Base-by-base conservation (phyloP, 2,888 invertebrate genomes). In the Hypolimnas misippus region DNA sequence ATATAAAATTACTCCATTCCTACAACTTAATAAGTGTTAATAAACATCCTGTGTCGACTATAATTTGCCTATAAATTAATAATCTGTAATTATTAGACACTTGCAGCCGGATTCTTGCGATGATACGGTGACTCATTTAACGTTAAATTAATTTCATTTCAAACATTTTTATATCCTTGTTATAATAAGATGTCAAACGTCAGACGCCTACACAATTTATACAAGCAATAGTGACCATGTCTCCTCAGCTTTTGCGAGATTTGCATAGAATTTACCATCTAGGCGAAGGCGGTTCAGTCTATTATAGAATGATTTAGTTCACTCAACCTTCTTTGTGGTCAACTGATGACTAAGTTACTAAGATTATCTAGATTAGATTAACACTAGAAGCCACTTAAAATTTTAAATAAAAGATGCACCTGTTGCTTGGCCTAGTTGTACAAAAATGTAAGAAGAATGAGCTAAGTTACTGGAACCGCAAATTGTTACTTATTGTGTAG, bases 401-500 rank as follows among this genome's bases (percentile, higher is more conserved):
- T 62, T 65, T 64, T 52, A 49, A 61, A 64, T 55, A 57, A 65
- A 70, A 73, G 76, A 78, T 75, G 75, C 75, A 76, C 73, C 71
- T 74, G 78, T 69, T 66, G 52, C 55, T 60, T 73, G 71, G 65
- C 72, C 76, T 74, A 76, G 72, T 71, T 77, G 64, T 67, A 63
- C 66, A 63, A 68, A 70, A 69, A 69, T 65, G 68, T 69, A 69
- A 60, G 14, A 25, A 53, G 56, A 56, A 60, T 55, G 53, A 58
- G 59, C 57, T 62, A 54, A 60, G 19, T 42, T 53, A 10, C 7
- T 31, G 17, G 31, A 6, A 35, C 7, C 42, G 19, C 16, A 54
- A 57, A 56, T 57, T 62, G 17, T 29, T n/a, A 56, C 57, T 65
- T 68, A 69, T 58, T 17, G 0, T 5, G 0, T 29, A 35, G 0